Evolutionary conservation across 2,797 vertebrate genomes (phyloP), one percentile per base, ranked within the genome.

Genomic region (Eidolon dupreanum): DNA sequence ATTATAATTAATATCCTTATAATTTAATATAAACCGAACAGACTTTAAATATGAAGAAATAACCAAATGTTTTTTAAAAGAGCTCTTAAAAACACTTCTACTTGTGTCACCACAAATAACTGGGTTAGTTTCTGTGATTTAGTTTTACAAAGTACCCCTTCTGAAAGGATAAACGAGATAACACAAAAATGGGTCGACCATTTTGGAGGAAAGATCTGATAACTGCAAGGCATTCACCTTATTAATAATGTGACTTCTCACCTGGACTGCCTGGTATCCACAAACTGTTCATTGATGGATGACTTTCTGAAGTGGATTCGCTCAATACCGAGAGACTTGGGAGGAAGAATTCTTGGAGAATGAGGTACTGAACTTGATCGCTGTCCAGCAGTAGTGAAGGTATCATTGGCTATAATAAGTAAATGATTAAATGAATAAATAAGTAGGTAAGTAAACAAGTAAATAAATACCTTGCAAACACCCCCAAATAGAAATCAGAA

Each of bases 261-360:
- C 99, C 99, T 98, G 95, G 98, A 98, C 68, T 98, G 98, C 33
- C 98, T 98, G 86, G 97, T 88, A 53, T 99, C 99, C 94, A 98
- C 92, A 36, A 98, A 96, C 94, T 98, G 98, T 20, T 99, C 99
- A 0, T 97, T 98, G 93, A 98, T 59, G 83, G 99, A 99, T 0
- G 98, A 98, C 89, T 99, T 99, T 88, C 98, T 98, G 95, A 98
- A 98, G 81, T 98, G 98, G 96, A 98, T 98, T 86, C 98, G 98
- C 70, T 99, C 99, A 51, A 99, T 96, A 3, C 98, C 98, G 0
- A 99, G 98, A 71, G 99, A 99, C 51, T 99, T 99, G 1, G 99
- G 99, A 0, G 99, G 99, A 96, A 99, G 99, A n/a, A 98, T 99
- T 95, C 99, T 98, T n/a, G 99, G 99, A 38, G 99, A 99, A 97